Conservation (phyloP, 2,113 vertebrate genomes). For the Trematomus loennbergii region DNA sequence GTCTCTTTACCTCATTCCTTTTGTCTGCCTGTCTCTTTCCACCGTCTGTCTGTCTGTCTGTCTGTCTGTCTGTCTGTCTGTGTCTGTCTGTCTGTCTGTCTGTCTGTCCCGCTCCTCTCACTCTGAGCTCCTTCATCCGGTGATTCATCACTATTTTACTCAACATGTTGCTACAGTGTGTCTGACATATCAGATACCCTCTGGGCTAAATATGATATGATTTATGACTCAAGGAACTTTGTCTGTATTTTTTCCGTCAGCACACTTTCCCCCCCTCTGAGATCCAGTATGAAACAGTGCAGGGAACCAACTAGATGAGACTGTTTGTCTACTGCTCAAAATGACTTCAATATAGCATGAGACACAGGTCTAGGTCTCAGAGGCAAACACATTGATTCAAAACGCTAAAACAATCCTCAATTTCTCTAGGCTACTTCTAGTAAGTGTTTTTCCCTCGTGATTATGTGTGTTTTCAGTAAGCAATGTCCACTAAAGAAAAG, state of each 20-base stretch:
- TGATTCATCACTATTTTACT: slow-evolving; percentile 45
- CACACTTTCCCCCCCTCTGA: not conserved
- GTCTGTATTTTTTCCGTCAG: not conserved
- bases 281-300: too few species aligned
- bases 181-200: slow-evolving; percentile 29
- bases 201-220: not conserved
- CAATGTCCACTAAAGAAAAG: too few species aligned
- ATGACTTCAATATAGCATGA: too few species aligned
- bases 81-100: not conserved
- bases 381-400: too few species aligned
- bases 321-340: too few species aligned
- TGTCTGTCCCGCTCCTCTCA: not conserved
- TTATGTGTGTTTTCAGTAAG: too few species aligned
- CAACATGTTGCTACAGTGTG: slow-evolving; percentile 38
- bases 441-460: too few species aligned
- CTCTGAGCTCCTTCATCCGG: slow-evolving; percentile 6
- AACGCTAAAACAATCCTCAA: too few species aligned
- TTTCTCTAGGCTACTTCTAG: too few species aligned
- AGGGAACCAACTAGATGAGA: too few species aligned
- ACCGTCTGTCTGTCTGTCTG: not conserved
- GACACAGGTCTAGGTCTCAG: too few species aligned
- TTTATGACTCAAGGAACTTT: not conserved
- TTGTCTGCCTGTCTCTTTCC: not conserved
- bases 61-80: not conserved
- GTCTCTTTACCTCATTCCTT: slow-evolving; percentile 14